Evolutionary conservation across 2,797 vertebrate genomes (phyloP).

Genomic region (Saguinus oedipus): DNA sequence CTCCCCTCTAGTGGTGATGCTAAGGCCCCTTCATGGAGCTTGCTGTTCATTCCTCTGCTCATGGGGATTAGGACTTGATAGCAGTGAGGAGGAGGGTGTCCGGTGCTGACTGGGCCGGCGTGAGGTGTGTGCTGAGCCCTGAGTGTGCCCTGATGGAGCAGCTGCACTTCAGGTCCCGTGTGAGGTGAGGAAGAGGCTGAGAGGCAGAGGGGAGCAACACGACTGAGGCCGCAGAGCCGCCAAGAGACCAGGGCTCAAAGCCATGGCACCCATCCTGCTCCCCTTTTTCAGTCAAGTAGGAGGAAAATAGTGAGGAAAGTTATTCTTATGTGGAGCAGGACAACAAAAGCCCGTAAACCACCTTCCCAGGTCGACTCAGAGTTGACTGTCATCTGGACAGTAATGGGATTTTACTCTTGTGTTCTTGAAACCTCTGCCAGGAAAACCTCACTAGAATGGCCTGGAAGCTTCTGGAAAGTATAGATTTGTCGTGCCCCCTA

Average conservation of each 20-base stretch:
- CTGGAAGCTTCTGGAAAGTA: background rate
- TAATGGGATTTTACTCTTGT: background rate
- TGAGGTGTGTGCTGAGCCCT: accelerated
- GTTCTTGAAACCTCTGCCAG: background rate
- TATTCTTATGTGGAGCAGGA: background rate
- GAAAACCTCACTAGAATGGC: background rate
- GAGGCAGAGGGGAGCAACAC: background rate
- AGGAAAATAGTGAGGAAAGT: background rate
- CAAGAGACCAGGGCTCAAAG: background rate
- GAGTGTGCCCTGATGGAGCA: too few relatives aligned
- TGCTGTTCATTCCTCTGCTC: background rate
- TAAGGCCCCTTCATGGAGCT: background rate
- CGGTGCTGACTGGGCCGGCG: accelerated
- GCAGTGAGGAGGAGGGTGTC: background rate
- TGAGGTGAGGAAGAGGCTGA: background rate
- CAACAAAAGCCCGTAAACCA: background rate
- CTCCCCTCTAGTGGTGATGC: background rate
- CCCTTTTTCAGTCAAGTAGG: background rate
- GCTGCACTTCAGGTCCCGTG: accelerated
- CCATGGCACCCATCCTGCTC: accelerated
- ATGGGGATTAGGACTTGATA: background rate
- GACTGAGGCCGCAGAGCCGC: background rate
- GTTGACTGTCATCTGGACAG: accelerated
- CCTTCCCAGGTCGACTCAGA: background rate
- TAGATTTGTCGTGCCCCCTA: background rate